Evolutionary conservation across 2,113 vertebrate species (phyloP).

Genomic region (Platysternon megacephalum): DNA sequence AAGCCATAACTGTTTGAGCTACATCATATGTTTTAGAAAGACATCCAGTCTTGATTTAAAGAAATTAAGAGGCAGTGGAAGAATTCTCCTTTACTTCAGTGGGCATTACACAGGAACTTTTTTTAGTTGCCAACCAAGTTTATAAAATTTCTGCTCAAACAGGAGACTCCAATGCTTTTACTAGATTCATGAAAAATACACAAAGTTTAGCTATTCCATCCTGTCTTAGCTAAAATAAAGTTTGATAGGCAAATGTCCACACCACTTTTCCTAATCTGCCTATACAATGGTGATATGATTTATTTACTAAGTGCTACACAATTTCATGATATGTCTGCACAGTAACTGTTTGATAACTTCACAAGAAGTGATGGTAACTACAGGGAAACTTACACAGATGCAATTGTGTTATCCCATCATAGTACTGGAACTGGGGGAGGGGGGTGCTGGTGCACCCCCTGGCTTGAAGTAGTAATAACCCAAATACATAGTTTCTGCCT

Average conservation of each 20-base stretch:
- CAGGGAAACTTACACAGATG: slow-evolving; percentile 10
- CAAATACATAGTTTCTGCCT: too few species aligned
- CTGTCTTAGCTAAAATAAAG: not conserved
- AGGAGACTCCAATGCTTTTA: not conserved
- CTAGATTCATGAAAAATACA: not conserved
- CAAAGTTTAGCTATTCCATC: not conserved
- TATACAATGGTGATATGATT: not conserved
- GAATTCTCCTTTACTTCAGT: not conserved
- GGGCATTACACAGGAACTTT: not conserved
- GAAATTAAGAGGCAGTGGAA: not conserved
- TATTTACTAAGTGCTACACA: not conserved
- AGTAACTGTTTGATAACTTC: not conserved
- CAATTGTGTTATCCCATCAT: not conserved
- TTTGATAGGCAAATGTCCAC: not conserved
- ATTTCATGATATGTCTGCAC: not conserved
- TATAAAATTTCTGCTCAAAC: not conserved
- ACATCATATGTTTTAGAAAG: not conserved
- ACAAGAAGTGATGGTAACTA: not conserved
- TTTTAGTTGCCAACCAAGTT: not conserved
- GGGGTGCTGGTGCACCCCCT: too few species aligned
- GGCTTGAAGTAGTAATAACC: too few species aligned
- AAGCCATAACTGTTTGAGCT: not conserved
- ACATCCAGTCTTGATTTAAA: not conserved
- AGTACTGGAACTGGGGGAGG: too few species aligned
- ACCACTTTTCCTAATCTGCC: not conserved